Evolutionary conservation across 2,888 invertebrate species (phyloP).

Genomic region (Lasioglossum marginatum): DNA sequence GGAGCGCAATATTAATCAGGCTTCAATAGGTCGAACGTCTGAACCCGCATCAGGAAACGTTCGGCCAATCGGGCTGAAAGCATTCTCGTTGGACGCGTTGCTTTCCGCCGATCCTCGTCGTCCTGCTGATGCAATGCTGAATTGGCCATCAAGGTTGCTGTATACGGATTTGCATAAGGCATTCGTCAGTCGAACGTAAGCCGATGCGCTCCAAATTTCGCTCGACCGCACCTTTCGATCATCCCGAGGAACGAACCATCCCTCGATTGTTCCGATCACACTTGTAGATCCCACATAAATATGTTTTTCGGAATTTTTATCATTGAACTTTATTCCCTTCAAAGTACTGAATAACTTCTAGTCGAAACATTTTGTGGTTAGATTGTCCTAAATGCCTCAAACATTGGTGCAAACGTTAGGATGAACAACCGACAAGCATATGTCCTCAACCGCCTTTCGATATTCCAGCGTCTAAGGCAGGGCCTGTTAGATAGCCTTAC

Average conservation of each 20-base stretch:
- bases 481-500: too few species aligned
- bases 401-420: too few species aligned
- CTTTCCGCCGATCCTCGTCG: slow-evolving; percentile 55
- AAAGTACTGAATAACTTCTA: too few species aligned
- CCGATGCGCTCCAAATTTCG: slow-evolving; percentile 22
- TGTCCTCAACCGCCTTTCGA: too few species aligned
- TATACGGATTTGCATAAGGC: slow-evolving; percentile 51
- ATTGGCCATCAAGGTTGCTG: slow-evolving; percentile 50
- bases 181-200: slow-evolving; percentile 30
- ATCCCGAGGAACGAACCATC: slow-evolving; percentile 9
- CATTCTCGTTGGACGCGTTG: slow-evolving; percentile 61
- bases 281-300: not conserved
- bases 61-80: slow-evolving; percentile 71
- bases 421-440: too few species aligned
- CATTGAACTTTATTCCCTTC: too few species aligned
- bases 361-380: too few species aligned
- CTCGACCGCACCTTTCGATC: slow-evolving; percentile 1
- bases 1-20: slow-evolving; percentile 69
- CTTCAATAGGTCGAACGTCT: slow-evolving; percentile 67
- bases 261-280: not conserved
- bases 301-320: too few species aligned
- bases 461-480: too few species aligned
- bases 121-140: slow-evolving; percentile 59
- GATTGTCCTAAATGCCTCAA: too few species aligned
- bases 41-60: slow-evolving; percentile 61